These are phyloP conservation scores for Steinernema carpocapsae DNA, from an alignment of 2,888 invertebrate species.

Conservation along the genomic window DNA sequence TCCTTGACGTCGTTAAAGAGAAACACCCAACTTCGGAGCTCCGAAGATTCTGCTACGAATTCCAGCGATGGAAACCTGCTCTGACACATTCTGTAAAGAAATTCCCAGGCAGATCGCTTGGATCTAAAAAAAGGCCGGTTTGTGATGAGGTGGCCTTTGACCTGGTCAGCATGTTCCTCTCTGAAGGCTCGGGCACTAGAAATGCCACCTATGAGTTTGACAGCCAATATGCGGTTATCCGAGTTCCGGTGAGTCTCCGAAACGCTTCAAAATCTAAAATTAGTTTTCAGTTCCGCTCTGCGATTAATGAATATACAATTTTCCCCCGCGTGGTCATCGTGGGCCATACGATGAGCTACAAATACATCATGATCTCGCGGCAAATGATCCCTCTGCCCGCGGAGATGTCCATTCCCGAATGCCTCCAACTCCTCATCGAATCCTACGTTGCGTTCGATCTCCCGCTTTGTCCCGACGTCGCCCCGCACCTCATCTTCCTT, in stretches of 20 bases:
- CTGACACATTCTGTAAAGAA: too few species aligned
- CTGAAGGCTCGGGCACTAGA: neutral
- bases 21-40: neutral
- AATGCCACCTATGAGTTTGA: neutral
- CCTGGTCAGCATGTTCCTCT: neutral
- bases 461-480: neutral
- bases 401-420: neutral
- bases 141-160: neutral
- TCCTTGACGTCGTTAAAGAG: neutral
- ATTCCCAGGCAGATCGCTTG: too few species aligned
- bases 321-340: constrained; percentile 5
- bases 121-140: neutral
- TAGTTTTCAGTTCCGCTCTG: constrained; percentile 5
- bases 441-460: constrained; percentile 18
- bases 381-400: neutral
- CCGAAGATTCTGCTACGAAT: neutral
- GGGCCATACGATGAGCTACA: neutral
- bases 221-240: neutral
- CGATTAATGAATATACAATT: neutral
- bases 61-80: neutral
- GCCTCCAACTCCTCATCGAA: neutral
- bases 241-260: constrained; percentile 10
- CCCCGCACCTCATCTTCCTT: neutral
- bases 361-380: neutral
- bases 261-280: neutral